Base-by-base conservation (phyloP, 2,888 invertebrate genomes). In the Spodoptera exigua region DNA sequence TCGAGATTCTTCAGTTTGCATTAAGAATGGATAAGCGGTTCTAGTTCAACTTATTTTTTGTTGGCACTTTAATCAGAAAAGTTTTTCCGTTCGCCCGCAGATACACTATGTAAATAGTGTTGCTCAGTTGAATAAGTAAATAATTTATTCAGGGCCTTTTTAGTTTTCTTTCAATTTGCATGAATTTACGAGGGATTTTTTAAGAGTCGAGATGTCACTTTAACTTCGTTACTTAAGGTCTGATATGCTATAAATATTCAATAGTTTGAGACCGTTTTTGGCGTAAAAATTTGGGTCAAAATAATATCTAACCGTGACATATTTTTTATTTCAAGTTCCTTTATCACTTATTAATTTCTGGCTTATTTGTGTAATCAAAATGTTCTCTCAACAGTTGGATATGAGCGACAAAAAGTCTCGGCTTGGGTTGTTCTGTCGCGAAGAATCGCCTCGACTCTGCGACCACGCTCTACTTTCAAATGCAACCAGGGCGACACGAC, bases 351-450 rank as follows among this genome's bases (percentile, higher is more conserved):
- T n/a, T 10, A 12, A 12, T 41, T 5, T 17, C 11, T 12, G 16
- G 18, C 5, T 27, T 27, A 5, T 27, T 27, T 27, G 5, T 27
- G 7, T 67, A 32, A 48, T 9, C 5, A 12, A n/a, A 0, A 21
- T 0, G 32, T 49, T 17, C 10, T 18, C 11, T 11, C 13, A 66
- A n/a, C 47, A 94, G 93, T 75, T 94, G 89, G 93, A 93, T 59
- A 93, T 92, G 92, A 86, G 82, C 3, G 93, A 93, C 70, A 91
- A 91, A 64, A 95, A 95, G 51, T 95, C 95, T 0, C 89, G 97
- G 16, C 95, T 97, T 58, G 97, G 96, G 0, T 96, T 97, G 66
- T 97, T 97, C 80, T 97, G 97, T 82, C 96, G 96, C 63, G 96
- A 97, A 77, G 97, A 97, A 75, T 96, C 96, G 0, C 97, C 97